A percentile compares a stretch with the other conserved stretches of the same genome.
These are phyloP conservation scores for Oplegnathus fasciatus DNA, from an alignment of 2,113 vertebrate species.

Conservation along the genomic window DNA sequence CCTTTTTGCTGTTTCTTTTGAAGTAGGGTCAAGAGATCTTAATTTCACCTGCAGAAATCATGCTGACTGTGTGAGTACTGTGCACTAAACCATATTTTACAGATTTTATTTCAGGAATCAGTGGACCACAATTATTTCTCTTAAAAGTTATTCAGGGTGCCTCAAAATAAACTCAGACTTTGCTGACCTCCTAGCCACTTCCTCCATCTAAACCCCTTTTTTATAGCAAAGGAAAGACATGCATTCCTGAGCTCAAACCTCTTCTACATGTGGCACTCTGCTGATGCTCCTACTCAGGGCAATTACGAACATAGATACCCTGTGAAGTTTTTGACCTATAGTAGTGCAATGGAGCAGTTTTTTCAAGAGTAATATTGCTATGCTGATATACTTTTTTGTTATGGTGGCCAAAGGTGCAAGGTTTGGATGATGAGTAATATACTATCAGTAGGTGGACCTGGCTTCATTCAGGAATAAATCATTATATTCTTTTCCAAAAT, in stretches of 20 bases:
- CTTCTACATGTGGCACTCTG: neutral
- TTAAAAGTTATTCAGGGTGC: constrained; percentile 8
- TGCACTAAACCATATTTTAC: neutral
- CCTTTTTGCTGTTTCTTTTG: neutral
- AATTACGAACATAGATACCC: neutral
- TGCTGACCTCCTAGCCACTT: constrained; percentile 14
- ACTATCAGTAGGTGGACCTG: neutral
- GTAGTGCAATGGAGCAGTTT: neutral
- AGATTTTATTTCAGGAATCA: neutral
- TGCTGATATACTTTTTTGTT: neutral
- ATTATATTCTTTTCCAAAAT: neutral
- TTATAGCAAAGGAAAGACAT: constrained; percentile 12
- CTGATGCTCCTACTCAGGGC: neutral
- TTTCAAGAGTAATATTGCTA: neutral
- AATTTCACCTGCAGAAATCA: neutral
- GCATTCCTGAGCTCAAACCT: constrained; percentile 16
- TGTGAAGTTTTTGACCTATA: neutral
- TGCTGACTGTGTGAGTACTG: neutral
- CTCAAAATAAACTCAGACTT: constrained; percentile 8
- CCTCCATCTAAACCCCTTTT: constrained; percentile 13
- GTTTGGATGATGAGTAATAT: neutral
- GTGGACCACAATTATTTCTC: constrained; percentile 11
- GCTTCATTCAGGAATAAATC: neutral
- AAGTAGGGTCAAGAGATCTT: neutral
- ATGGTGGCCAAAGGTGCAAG: neutral